Base-by-base conservation (phyloP, 2,888 invertebrate species). In the Blastobasis lacticolella region DNA sequence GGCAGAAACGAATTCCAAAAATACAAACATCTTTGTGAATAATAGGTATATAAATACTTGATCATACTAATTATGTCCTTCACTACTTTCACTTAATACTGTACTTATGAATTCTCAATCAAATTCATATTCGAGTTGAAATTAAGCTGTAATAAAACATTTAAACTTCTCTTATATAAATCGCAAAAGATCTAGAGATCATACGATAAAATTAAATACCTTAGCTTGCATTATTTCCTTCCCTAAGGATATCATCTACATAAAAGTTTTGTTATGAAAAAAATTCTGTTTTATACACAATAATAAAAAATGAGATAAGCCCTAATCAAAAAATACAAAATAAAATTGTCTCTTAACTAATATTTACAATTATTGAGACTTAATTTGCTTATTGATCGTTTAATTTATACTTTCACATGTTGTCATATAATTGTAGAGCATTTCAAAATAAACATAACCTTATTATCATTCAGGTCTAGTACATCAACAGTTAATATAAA, bases 231-330 rank as follows among this genome's bases (percentile, higher is more conserved):
- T 45, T 49, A 49, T 7, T 37, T 45, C 38, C 6, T 10, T 23
- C 23, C 23, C 3, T 23, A 9, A 49, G 37, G 53, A 55, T 51
- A 53, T 47, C 50, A 48, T 49, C 52, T 51, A 50, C 54, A 53
- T 54, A 50, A 45, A 23, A 23, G 23, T 23, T 23, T 23, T 3
- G 23, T 49, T 37, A 45, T 51, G 48, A 45, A 36, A 10, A 48
- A 52, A 49, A 52, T 46, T 45, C 51, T 54, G 49, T 54, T 43
- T 50, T 50, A 49, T 46, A 54, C 42, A 55, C 23, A 53, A 54
- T 58, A 54, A 53, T 43, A 55, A 57, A 57, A 52, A 57, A 60
- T 59, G 62, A 64, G 60, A 60, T 60, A 51, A 55, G 49, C 50
- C 59, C 61, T 62, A 58, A 55, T 47, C 41, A 37, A 52, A 23